Evolutionary conservation across 2,888 invertebrate genomes (phyloP), one percentile per base, ranked within the genome.

Genomic region (Drosophila emarginata): DNA sequence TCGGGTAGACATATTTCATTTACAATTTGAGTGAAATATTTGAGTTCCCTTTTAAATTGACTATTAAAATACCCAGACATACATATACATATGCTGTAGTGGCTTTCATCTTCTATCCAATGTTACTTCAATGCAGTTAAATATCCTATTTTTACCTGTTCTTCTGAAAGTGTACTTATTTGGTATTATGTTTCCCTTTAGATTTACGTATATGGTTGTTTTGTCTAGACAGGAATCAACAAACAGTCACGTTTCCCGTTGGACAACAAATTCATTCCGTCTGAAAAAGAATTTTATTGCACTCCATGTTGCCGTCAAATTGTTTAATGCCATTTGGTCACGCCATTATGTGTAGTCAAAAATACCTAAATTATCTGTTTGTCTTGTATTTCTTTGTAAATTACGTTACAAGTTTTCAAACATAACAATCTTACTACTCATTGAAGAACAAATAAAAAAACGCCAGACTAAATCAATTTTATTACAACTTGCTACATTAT

Each of bases 201-300:
- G 23, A 23, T 23, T 23, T 23, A 23, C 23, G n/a, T n/a, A n/a
- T n/a, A n/a, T 23, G 23, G 23, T 4, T 23, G n/a, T 23, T 23
- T 23, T 23, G 87, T 87, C 82, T 87, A 85, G 84, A 86, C 87
- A 69, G 77, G 77, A 83, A 67, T 15, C 15, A 40, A 40, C 2
- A 40, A 15, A 68, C 75, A 74, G 71, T 61, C 62, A 75, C 79
- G 76, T 4, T 77, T 80, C 80, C 76, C 84, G 72, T 14, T 14
- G 64, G 87, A 86, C 79, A 88, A n/a, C n/a, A n/a, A n/a, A n/a
- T n/a, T n/a, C n/a, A n/a, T n/a, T n/a, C 88, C 69, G 39, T 39
- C 39, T 39, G 15, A 6, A 14, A 14, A 40, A 15, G 40, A n/a
- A n/a, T n/a, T n/a, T n/a, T n/a, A n/a, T n/a, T n/a, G n/a, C n/a